Evolutionary conservation across 2,113 vertebrate species (phyloP), one percentile per base, ranked within the genome.

Genomic region (Melanostigma gelatinosum): DNA sequence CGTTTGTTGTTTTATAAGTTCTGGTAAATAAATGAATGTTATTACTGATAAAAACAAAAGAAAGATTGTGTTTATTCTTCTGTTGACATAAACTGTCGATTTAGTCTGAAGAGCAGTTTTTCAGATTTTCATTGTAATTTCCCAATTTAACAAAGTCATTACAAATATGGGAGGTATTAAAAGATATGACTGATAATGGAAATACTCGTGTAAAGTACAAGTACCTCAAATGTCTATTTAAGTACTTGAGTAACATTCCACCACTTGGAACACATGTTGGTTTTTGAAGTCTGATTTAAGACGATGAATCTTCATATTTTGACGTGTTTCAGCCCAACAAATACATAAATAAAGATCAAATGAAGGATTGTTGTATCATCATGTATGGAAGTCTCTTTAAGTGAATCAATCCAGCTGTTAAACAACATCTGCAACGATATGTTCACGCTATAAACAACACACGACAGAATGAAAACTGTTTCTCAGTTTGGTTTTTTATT

Each of bases 401-500:
- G 11, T 73, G 15, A 22, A 48, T 48, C 22, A 44, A 60, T 42
- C 16, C 34, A 71, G 36, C 52, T 44, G 20, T 34, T 36, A 34
- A 52, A 29, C 1, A 42, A 55, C 32, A 18, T 70, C 34, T 16
- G 24, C 8, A 34, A 36, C 52, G 20, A 38, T 3, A 55, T 32
- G 16, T 55, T 11, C 8, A 34, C 44, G 29, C 57, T 20, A 15
- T 32, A 24, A 64, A 12, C n/a, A 50, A 55, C 27, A 66, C 1
- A 72, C 3, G 13, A 32, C 10, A 4, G 4, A 54, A 9, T 0
- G 32, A 1, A 32, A 68, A 62, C 27, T 16, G 72, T 85, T 87
- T 88, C 76, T 85, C 78, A 82, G 77, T 87, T 93, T 92, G 88
- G 85, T 87, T 88, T 92, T 57, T 90, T 96, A 83, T 97, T 96